phyloP scores from a whole-genome alignment of 2,888 invertebrate genomes.

The Perizoma flavofasciatum region DNA sequence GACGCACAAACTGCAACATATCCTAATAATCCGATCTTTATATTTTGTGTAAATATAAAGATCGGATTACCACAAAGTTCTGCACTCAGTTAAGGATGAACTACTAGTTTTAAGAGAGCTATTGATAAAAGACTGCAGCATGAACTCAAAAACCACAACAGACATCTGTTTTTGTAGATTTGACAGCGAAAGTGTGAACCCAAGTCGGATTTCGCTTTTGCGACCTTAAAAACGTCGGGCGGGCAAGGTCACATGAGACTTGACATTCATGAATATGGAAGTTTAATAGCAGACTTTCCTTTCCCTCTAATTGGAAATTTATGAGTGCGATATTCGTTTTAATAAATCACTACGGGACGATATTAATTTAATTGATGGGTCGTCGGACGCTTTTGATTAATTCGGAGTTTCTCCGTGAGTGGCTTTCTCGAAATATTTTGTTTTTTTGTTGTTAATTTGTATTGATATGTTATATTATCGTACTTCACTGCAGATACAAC shows the following conservation, averaged over 20 bases:
- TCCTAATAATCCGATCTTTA: too few relatives aligned
- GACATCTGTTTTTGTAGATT: too few relatives aligned
- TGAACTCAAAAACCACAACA: too few relatives aligned
- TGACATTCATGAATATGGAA: slow-evolving; percentile 28
- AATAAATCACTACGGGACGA: slow-evolving; percentile 15
- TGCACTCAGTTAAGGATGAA: too few relatives aligned
- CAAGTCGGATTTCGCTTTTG: slow-evolving; percentile 37
- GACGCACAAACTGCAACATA: too few relatives aligned
- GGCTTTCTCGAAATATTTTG: slow-evolving; percentile 14
- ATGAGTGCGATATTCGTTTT: slow-evolving; percentile 23
- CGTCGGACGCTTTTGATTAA: slow-evolving; percentile 27
- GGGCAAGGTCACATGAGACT: slow-evolving; percentile 31
- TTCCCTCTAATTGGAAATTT: slow-evolving; percentile 37
- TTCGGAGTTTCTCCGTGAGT: slow-evolving; percentile 21
- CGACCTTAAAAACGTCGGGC: slow-evolving; percentile 44
- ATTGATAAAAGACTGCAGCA: too few relatives aligned
- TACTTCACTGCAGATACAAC: too few relatives aligned
- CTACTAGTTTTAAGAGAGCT: too few relatives aligned
- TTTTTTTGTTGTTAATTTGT: slow-evolving; percentile 3
- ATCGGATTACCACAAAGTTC: too few relatives aligned
- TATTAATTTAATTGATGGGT: slow-evolving; percentile 20
- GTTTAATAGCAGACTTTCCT: slow-evolving; percentile 29
- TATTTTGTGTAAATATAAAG: too few relatives aligned
- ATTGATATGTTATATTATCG: too few relatives aligned
- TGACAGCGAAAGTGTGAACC: too few relatives aligned